Percentiles rank a stretch among this genome's conserved stretches.
phyloP scores from a whole-genome alignment of 2,888 invertebrate genomes.

The Ellobium chinense region DNA sequence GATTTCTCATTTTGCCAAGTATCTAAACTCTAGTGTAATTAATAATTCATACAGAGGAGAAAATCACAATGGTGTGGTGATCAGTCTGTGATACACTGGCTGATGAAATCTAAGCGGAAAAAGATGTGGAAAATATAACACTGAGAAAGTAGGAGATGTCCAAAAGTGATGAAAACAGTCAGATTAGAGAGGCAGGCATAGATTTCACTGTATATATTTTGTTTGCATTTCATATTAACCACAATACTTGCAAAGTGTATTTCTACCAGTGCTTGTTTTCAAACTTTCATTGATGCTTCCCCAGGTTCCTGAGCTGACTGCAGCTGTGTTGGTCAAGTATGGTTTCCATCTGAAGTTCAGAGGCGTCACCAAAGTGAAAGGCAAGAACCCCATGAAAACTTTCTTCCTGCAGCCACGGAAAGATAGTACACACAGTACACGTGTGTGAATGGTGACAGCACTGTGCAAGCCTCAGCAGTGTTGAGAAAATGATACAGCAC shows the following conservation, averaged over 20 bases:
- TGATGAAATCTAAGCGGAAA: too few species aligned
- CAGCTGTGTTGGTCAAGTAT: slow-evolving; percentile 89
- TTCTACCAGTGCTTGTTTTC: too few species aligned
- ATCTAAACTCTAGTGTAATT: too few species aligned
- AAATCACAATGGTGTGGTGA: too few species aligned
- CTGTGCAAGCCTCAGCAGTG: background rate
- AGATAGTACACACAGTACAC: background rate
- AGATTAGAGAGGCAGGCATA: too few species aligned
- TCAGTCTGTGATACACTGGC: too few species aligned
- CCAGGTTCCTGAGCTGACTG: slow-evolving; percentile 88
- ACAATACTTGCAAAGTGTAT: background rate
- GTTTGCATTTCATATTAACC: background rate
- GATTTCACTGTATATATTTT: background rate
- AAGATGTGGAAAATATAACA: too few species aligned
- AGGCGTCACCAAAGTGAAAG: slow-evolving; percentile 96
- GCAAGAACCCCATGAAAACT: slow-evolving; percentile 91
- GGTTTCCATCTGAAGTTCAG: slow-evolving; percentile 93
- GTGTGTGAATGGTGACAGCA: background rate
- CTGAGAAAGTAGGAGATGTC: too few species aligned
- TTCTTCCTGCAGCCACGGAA: slow-evolving; percentile 83
- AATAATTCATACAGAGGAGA: too few species aligned
- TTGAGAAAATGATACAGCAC: background rate
- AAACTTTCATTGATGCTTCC: too few species aligned
- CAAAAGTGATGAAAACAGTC: too few species aligned
- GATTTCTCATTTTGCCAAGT: too few species aligned